Base-by-base conservation (phyloP, 2,888 invertebrate species). In the Nemoura dubitans region DNA sequence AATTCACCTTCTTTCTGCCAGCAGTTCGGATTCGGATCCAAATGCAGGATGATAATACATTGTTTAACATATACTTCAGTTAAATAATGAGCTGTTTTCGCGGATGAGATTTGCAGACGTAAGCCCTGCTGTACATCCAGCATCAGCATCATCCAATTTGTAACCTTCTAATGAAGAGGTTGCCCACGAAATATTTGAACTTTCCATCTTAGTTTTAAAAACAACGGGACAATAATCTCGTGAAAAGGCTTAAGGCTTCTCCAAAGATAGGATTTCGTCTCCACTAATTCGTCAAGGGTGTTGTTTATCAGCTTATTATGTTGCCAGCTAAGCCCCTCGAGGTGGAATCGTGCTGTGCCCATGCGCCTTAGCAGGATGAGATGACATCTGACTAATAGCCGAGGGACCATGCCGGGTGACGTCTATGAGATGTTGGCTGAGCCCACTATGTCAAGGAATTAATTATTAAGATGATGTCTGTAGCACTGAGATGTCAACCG, bases 211-310 rank as follows among this genome's bases (percentile, higher is more conserved):
- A 59, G 6, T 59, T 59, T 59, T 59, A 59, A 59, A 7, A 59
- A 59, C 59, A 59, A 7, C 21, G 3, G 59, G 59, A 59, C 59
- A 59, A 59, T 59, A 59, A 21, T 59, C 59, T 59, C 59, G 59
- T 14, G 59, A 59, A 59, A 59, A 59, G 59, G 59, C 59, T 59
- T 59, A 59, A 59, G 21, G 16, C 21, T 16, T 59, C 59, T 59
- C 59, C 59, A 59, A 59, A 59, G 59, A 59, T 59, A 59, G 59
- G 59, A 59, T 59, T 59, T 59, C 59, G 59, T 59, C 59, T 21
- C 59, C 59, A 59, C 59, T 59, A 59, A 59, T 59, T 59, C 59
- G 59, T 59, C 59, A 59, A 59, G 59, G 59, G 59, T 59, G 59
- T 59, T 59, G 59, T 59, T 59, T 59, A 59, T 59, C 59, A 59